These are phyloP conservation scores for Patella vulgata DNA, from an alignment of 1,140 invertebrate genomes.

Conservation along the genomic window DNA sequence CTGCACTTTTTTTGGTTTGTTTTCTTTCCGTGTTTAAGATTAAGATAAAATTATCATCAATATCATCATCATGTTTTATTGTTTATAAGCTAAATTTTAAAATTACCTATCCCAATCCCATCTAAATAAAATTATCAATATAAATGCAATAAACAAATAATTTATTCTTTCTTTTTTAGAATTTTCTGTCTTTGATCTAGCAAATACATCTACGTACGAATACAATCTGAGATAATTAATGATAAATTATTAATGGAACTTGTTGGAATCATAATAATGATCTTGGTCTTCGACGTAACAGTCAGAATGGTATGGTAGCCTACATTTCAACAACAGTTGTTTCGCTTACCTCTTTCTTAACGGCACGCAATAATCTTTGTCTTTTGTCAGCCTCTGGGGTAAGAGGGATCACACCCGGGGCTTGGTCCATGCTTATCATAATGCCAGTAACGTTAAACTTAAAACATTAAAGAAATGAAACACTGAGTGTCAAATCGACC, in stretches of 20 bases:
- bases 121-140: too few relatives aligned
- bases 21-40: too few relatives aligned
- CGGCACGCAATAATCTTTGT: slow-evolving; percentile 79
- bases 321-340: neutral
- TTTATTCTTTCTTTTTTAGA: neutral
- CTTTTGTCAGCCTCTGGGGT: slow-evolving; percentile 71
- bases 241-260: neutral
- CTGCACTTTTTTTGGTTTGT: too few relatives aligned
- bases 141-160: too few relatives aligned
- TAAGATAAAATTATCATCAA: too few relatives aligned
- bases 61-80: too few relatives aligned
- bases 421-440: neutral
- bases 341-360: slow-evolving; percentile 81
- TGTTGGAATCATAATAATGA: neutral
- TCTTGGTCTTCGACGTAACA: slow-evolving; percentile 8
- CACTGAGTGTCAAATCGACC: neutral
- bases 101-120: too few relatives aligned
- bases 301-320: neutral
- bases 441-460: neutral
- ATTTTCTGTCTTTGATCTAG: neutral
- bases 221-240: slow-evolving; percentile 12
- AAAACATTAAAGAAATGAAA: neutral
- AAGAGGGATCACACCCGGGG: neutral
- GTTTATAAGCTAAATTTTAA: too few relatives aligned
- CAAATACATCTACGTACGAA: neutral